Evolutionary conservation across 2,113 vertebrate species (phyloP).

Genomic region (Scomber japonicus): DNA sequence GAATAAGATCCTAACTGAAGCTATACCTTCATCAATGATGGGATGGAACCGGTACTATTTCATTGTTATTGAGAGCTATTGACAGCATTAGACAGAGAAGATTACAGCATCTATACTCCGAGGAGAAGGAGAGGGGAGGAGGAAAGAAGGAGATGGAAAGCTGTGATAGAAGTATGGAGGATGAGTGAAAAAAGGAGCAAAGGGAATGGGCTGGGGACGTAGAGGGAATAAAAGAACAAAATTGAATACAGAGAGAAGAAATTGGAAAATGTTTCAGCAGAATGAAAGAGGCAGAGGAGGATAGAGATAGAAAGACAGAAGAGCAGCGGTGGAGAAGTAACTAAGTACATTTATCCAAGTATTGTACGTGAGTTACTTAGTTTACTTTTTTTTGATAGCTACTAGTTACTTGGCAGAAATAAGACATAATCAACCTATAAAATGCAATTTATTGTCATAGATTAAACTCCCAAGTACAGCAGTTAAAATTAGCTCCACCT

Average conservation of each 20-base stretch:
- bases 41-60: slow-evolving; percentile 74
- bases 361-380: slow-evolving; percentile 8
- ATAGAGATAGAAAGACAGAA: slow-evolving; percentile 53
- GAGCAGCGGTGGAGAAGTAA: slow-evolving; percentile 27
- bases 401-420: background rate
- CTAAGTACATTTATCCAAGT: slow-evolving; percentile 57
- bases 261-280: slow-evolving; percentile 70
- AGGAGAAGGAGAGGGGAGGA: slow-evolving; percentile 21
- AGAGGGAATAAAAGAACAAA: slow-evolving; percentile 73
- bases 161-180: slow-evolving; percentile 48
- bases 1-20: slow-evolving; percentile 75
- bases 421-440: background rate
- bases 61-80: slow-evolving; percentile 83
- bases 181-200: slow-evolving; percentile 35
- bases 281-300: slow-evolving; percentile 38
- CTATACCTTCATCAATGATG: slow-evolving; percentile 73
- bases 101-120: slow-evolving; percentile 76
- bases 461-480: background rate
- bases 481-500: slow-evolving; percentile 3
- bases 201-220: slow-evolving; percentile 49
- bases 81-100: slow-evolving; percentile 74
- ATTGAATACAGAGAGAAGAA: slow-evolving; percentile 75
- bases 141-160: slow-evolving; percentile 45
- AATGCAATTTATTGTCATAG: background rate
- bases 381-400: background rate